Evolutionary conservation across 2,888 invertebrate species (phyloP).

Genomic region (Nomada ferruginata): DNA sequence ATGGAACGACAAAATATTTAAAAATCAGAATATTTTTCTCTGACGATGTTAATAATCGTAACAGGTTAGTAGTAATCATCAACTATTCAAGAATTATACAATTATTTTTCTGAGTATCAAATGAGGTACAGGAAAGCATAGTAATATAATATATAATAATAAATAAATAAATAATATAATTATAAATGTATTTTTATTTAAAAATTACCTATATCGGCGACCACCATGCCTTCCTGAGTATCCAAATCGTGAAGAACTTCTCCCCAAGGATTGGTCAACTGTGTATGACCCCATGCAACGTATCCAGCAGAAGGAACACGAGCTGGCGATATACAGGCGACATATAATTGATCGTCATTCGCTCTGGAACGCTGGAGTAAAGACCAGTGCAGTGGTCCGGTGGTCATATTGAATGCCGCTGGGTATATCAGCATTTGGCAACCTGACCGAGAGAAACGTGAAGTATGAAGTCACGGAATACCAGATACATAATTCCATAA

Average conservation of each 20-base stretch:
- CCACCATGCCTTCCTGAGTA: slow-evolving; percentile 89
- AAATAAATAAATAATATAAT: neutral
- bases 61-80: too few species aligned
- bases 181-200: neutral
- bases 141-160: too few species aligned
- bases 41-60: too few species aligned
- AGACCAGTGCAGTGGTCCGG: slow-evolving; percentile 97
- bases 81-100: too few species aligned
- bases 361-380: slow-evolving; percentile 92
- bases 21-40: too few species aligned
- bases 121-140: too few species aligned
- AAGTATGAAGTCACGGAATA: slow-evolving; percentile 21
- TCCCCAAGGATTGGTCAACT: slow-evolving; percentile 94
- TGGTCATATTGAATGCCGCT: slow-evolving; percentile 98
- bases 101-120: too few species aligned
- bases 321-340: slow-evolving; percentile 94
- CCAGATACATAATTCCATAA: neutral
- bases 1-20: too few species aligned
- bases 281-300: slow-evolving; percentile 95
- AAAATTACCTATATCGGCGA: slow-evolving; percentile 90
- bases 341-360: slow-evolving; percentile 95
- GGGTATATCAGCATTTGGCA: slow-evolving; percentile 96
- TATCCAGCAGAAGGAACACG: slow-evolving; percentile 90
- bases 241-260: slow-evolving; percentile 89
- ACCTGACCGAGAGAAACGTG: slow-evolving; percentile 84